Base-by-base conservation (phyloP, 1,140 invertebrate genomes). In the Zaprionus ghesquierei region DNA sequence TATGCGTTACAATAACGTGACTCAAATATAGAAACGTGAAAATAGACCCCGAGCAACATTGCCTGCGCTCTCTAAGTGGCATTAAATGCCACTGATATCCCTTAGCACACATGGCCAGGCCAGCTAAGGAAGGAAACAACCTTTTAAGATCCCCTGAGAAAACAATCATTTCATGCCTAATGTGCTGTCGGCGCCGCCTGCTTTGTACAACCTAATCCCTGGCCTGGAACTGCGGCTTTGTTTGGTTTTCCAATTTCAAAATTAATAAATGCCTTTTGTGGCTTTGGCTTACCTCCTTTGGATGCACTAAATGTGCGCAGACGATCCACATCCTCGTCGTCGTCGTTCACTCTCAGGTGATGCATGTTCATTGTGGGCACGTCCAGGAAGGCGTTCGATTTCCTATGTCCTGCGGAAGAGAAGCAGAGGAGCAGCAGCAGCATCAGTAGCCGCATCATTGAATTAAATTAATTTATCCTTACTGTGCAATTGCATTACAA, bases 271-370 rank as follows among this genome's bases (percentile, higher is more conserved):
- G 65, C 51, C 22, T 22, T 27, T 56, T 33, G 46, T 61, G 70
- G 4, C 4, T 12, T 38, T 62, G 10, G 2, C 93, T 94, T 92
- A 94, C 96, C 95, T 94, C 97, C 97, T 95, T 98, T 98, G 53
- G 97, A 98, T 80, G 97, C 95, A 92, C 96, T 97, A 93, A 98
- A 98, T 60, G 96, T 97, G 75, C 97, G 94, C 49, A 98, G 94
- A 59, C 97, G 93, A 92, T 97, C 96, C 33, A 95, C 96, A 92
- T 96, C 96, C 80, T 96, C 96, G 78, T 97, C 96, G 23, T 93
- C 92, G 20, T 93, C 92, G 74, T 92, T 87, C 91, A 93, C 93
- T 64, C 90, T 79, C 93, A 93, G 58, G 77, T 92, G 90, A 79
- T 92, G 91, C 82, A 91, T 92, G 75, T 92, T 92, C 89, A 90